A percentile compares a stretch with the other conserved stretches of the same genome.
Evolutionary conservation across 2,797 vertebrate species (phyloP).

Genomic region (Adelosebastes latens): DNA sequence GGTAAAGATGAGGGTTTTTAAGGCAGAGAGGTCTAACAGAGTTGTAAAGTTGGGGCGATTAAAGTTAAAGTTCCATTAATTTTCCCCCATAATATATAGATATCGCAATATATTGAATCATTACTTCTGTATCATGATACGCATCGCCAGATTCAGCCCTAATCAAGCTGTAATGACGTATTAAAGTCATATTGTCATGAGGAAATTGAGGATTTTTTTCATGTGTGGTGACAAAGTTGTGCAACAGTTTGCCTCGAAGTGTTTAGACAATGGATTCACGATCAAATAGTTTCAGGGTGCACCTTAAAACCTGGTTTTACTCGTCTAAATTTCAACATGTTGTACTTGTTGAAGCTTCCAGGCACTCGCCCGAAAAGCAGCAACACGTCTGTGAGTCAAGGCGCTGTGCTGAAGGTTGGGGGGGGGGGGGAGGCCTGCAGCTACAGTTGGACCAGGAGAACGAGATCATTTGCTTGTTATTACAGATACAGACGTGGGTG

Average conservation of each 20-base stretch:
- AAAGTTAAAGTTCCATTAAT: no score
- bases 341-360: not conserved
- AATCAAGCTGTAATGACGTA: not conserved
- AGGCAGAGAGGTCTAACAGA: no score
- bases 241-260: conserved; percentile 24
- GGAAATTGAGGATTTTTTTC: not conserved
- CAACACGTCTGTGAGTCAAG: conserved; percentile 19
- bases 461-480: conserved; percentile 46
- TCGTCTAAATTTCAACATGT: conserved; percentile 26
- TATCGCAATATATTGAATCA: no score
- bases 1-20: not conserved
- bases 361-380: not conserved
- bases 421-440: conserved; percentile 19
- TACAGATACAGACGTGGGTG: conserved; percentile 18
- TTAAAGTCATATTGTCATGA: not conserved
- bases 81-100: no score
- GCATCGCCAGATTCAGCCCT: no score
- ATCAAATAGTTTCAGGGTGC: conserved; percentile 25
- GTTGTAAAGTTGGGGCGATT: no score
- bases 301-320: conserved; percentile 44
- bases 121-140: no score
- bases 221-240: not conserved
- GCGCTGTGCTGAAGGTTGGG: not conserved
- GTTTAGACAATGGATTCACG: not conserved
- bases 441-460: conserved; percentile 45